Base-by-base conservation (phyloP, 1,140 invertebrate species). In the Andrena cerasifolii region DNA sequence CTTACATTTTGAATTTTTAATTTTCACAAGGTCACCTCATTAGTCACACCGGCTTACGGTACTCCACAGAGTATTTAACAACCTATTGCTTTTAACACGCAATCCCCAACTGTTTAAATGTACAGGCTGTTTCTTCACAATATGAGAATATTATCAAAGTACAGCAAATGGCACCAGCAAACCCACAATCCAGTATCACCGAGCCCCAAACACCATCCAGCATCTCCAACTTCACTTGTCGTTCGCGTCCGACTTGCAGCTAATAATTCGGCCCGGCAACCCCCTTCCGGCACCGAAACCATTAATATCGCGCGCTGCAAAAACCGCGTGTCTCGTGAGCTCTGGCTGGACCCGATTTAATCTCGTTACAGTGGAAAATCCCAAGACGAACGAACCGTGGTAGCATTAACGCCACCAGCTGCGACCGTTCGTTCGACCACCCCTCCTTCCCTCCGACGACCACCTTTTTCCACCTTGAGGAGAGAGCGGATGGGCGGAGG, bases 401-500 rank as follows among this genome's bases (percentile, higher is more conserved):
- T 5, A 18, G 54, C 56, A 24, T 59, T 61, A 36, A 61, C 28
- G 33, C 40, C 40, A 14, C 7, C 40, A 72, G 68, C 43, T 33
- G 68, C 54, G 21, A 45, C 26, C 68, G n/a, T 61, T 21, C 36
- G 14, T 24, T 18, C 40, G 21, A 12, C 62, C 36, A n/a, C 33
- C 33, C 2, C 33, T 1, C 12, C 40, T 10, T 59, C 31, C 56
- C 0, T 59, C 18, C 18, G 16, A 2, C 18, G 61, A 1, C n/a
- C 14, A 45, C 12, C n/a, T 81, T 62, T 67, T 49, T 79, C 63
- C 26, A 16, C 24, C 31, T n/a, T 4, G 24, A 3, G n/a, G n/a
- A n/a, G n/a, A n/a, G n/a, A n/a, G n/a, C n/a, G n/a, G n/a, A n/a
- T n/a, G n/a, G n/a, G n/a, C n/a, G n/a, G n/a, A n/a, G n/a, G n/a